Evolutionary conservation across 2,113 vertebrate species (phyloP).

Genomic region (Lasiurus cinereus): DNA sequence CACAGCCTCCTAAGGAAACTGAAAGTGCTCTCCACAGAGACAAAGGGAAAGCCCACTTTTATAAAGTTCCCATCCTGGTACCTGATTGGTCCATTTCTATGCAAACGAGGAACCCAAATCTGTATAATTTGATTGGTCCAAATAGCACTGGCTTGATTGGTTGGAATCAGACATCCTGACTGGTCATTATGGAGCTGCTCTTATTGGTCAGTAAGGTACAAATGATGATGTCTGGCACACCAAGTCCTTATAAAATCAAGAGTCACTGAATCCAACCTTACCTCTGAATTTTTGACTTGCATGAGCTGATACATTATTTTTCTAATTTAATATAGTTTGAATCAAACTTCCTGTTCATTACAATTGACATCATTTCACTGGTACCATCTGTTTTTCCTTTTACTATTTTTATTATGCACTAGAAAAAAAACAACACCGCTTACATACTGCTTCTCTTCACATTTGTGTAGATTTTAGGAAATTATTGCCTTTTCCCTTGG

Average conservation of each 20-base stretch:
- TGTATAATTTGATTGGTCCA: not conserved
- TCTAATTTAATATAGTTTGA: slow-evolving; percentile 31
- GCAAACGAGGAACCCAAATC: not conserved
- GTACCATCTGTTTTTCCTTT: not conserved
- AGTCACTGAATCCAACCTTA: not conserved
- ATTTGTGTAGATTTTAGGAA: not conserved
- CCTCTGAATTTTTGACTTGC: slow-evolving; percentile 30
- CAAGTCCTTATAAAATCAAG: not conserved
- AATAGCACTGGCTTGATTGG: not conserved
- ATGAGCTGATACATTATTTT: slow-evolving; percentile 38
- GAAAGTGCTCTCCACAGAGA: not conserved
- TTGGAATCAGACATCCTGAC: not conserved
- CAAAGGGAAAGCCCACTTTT: not conserved
- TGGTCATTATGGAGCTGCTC: not conserved
- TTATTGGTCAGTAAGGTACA: not conserved
- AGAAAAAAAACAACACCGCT: slow-evolving; percentile 67
- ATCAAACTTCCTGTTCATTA: slow-evolving; percentile 32
- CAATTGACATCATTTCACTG: not conserved
- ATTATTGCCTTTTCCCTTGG: not conserved
- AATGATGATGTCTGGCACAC: not conserved
- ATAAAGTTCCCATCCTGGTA: not conserved
- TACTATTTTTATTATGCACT: slow-evolving; percentile 77
- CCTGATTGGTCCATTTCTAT: not conserved
- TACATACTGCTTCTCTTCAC: slow-evolving; percentile 37
- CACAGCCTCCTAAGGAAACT: not conserved